phyloP scores from a whole-genome alignment of 1,140 invertebrate genomes.

The Fopius arisanus region DNA sequence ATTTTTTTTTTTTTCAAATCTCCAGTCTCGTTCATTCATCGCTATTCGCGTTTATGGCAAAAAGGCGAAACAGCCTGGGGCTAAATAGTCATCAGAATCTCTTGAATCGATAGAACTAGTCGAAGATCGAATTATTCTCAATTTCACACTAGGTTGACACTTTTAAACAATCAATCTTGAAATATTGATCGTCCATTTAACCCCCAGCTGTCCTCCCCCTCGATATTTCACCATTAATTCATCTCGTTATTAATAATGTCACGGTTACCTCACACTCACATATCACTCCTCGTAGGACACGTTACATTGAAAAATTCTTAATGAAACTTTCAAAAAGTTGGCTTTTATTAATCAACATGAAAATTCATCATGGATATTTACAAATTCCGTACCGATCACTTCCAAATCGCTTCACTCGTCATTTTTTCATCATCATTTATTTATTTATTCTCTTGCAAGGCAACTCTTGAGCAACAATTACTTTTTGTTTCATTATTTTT shows the following conservation, averaged over 20 bases:
- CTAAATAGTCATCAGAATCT: no score
- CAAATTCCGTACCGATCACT: slow-evolving; percentile 51
- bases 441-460: slow-evolving; percentile 44
- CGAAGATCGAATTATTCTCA: no score
- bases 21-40: background rate
- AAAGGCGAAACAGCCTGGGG: no score
- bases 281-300: background rate
- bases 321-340: slow-evolving; percentile 46
- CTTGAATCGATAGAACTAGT: no score
- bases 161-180: no score
- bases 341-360: slow-evolving; percentile 40
- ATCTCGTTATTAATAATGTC: no score
- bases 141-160: no score
- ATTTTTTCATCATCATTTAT: slow-evolving; percentile 3
- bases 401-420: slow-evolving; percentile 44
- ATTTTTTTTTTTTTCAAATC: background rate
- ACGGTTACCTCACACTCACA: background rate
- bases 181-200: no score
- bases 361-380: slow-evolving; percentile 56
- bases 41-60: background rate
- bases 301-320: slow-evolving; percentile 25
- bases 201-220: no score
- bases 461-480: slow-evolving; percentile 57
- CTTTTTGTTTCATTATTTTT: slow-evolving; percentile 39
- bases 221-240: no score